phyloP scores from a whole-genome alignment of 2,113 vertebrate genomes.

The Gracilinanus agilis region DNA sequence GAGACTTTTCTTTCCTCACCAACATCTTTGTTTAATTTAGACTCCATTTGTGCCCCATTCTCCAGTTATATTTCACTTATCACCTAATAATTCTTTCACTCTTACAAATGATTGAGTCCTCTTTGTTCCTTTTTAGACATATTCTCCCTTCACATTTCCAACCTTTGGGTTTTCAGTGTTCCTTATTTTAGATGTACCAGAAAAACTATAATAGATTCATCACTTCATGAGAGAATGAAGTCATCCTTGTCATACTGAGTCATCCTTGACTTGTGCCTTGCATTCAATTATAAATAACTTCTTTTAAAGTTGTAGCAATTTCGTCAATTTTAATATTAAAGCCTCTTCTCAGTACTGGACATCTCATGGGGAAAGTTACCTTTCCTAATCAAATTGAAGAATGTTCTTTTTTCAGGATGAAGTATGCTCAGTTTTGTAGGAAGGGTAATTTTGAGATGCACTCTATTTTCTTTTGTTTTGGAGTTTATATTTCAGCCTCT shows the following conservation, averaged over 20 bases:
- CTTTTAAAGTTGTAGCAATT: background rate
- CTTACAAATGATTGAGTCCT: background rate
- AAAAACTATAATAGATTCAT: background rate
- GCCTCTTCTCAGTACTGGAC: background rate
- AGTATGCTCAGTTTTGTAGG: background rate
- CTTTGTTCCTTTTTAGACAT: background rate
- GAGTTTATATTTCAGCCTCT: background rate
- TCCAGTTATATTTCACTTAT: background rate
- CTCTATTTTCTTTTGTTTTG: background rate
- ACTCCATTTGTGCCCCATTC: background rate
- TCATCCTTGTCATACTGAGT: background rate
- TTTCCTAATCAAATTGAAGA: background rate
- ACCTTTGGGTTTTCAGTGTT: background rate
- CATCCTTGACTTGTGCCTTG: background rate
- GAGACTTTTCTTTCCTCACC: background rate
- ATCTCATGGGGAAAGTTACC: background rate
- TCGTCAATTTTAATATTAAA: background rate
- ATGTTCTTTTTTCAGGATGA: background rate
- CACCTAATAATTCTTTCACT: background rate
- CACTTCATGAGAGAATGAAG: background rate
- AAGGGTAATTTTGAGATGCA: background rate
- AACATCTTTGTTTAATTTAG: background rate
- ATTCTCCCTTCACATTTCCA: background rate
- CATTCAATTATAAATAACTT: background rate
- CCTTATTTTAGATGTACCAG: background rate